Base-by-base conservation (phyloP, 2,888 invertebrate species). In the Cataglyphis livida region DNA sequence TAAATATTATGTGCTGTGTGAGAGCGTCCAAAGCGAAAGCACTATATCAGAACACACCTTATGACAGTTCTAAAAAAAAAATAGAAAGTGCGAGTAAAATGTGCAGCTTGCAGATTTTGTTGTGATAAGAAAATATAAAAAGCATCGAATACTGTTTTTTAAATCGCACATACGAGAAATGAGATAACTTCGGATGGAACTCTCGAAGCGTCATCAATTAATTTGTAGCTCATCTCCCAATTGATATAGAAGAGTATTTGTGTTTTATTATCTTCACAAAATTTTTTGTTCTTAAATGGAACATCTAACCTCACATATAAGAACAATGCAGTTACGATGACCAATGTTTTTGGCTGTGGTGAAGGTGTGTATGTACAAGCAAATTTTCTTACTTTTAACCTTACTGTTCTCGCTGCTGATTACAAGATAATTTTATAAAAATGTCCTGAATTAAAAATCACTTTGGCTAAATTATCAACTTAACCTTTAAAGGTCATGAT, bases 321-420 rank as follows among this genome's bases (percentile, higher is more conserved):
- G 7, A 7, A 25, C 51, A 6, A 64, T 51, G 9, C 65, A 38
- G 21, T 51, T 51, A 54, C 66, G 35, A 65, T 76, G 75, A 76
- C 66, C 51, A 64, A 64, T 75, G 25, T 21, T 75, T 64, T 38
- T 76, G n/a, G 44, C 12, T 65, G 51, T 54, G 5, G 38, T 74
- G 25, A 28, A 65, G 25, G 64, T 64, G 35, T 18, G 64, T 25
- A 18, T 48, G 41, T 38, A 1, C 21, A 75, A 62, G 2, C 21
- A 3, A 15, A 38, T 32, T 44, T 44, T 51, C 4, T 7, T 12
- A 54, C 25, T 35, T 12, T 18, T 76, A 76, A 76, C 18, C 66
- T 76, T 75, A 6, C 7, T 35, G 25, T 28, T 51, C 18, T 44
- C 15, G 1, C 2, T 64, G 7, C 21, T 28, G 35, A 32, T 35